Evolutionary conservation across 2,797 vertebrate genomes (phyloP).

Genomic region (Rhinatrema bivittatum): DNA sequence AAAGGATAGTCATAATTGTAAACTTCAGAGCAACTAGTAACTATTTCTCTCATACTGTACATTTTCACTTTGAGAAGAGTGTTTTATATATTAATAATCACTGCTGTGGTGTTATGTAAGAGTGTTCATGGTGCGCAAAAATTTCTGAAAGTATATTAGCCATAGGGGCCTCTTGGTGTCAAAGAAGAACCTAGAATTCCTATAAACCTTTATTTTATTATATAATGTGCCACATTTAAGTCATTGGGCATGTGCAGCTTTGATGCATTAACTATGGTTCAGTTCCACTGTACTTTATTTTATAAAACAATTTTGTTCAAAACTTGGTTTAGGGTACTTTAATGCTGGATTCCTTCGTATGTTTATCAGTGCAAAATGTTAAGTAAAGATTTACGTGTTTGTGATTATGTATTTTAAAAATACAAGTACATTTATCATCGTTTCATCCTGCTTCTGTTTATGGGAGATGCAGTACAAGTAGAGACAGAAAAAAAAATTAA

Average conservation of each 20-base stretch:
- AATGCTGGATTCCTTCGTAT: constrained; percentile 9
- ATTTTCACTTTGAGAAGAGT: constrained; percentile 44
- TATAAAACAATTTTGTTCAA: constrained; percentile 11
- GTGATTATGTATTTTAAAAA: too few relatives aligned
- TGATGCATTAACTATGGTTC: constrained; percentile 8
- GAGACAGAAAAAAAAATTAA: too few relatives aligned
- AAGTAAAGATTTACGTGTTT: too few relatives aligned
- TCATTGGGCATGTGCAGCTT: constrained; percentile 21
- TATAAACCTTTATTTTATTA: constrained; percentile 21
- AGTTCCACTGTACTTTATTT: neutral
- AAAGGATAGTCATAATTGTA: constrained; percentile 52
- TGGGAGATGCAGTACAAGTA: constrained; percentile 24
- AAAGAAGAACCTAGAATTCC: constrained; percentile 29
- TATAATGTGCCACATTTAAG: constrained; percentile 13
- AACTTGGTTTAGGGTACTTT: constrained; percentile 18
- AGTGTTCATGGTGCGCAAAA: constrained; percentile 46
- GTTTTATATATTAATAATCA: constrained; percentile 51
- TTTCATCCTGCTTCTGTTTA: constrained; percentile 31
- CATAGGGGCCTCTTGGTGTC: constrained; percentile 37
- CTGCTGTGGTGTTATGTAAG: constrained; percentile 51
- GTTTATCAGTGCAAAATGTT: constrained; percentile 12
- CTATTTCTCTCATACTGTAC: constrained; percentile 43
- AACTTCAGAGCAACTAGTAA: constrained; percentile 29
- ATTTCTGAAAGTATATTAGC: constrained; percentile 44
- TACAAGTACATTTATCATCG: constrained; percentile 26